Conservation (phyloP, 2,113 vertebrate species). For the Mobula birostris region DNA sequence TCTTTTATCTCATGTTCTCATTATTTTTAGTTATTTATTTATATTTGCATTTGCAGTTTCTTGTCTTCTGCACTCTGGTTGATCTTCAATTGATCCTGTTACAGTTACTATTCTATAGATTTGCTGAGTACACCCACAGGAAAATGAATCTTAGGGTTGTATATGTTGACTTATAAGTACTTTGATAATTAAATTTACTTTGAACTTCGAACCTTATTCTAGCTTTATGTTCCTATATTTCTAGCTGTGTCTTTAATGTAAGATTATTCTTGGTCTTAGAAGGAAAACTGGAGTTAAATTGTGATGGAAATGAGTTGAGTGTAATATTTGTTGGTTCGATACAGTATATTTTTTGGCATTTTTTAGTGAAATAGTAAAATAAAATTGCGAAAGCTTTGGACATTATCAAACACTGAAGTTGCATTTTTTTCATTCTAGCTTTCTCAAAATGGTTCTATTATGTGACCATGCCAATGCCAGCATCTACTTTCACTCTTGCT, state of each 20-base stretch:
- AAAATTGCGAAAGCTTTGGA: neutral
- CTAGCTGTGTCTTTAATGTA: neutral
- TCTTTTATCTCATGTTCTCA: no score
- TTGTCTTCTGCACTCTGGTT: no score
- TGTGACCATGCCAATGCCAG: constrained; percentile 93
- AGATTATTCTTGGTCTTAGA: neutral
- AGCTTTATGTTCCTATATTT: neutral
- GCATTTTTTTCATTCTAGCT: constrained; percentile 50
- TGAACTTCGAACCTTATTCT: neutral
- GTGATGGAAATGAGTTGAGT: neutral
- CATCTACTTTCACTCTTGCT: constrained; percentile 89
- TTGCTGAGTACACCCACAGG: no score
- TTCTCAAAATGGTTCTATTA: constrained; percentile 78
- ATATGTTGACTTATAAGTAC: no score
- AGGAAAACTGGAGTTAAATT: neutral
- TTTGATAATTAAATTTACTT: no score
- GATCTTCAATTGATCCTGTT: no score
- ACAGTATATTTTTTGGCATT: neutral
- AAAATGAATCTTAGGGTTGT: no score
- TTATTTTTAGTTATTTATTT: no score
- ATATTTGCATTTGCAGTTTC: no score
- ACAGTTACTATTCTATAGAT: no score
- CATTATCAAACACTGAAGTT: neutral
- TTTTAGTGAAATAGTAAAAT: neutral
- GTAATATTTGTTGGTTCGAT: neutral